Base-by-base conservation (phyloP, 1,140 invertebrate species). In the Formica exsecta region DNA sequence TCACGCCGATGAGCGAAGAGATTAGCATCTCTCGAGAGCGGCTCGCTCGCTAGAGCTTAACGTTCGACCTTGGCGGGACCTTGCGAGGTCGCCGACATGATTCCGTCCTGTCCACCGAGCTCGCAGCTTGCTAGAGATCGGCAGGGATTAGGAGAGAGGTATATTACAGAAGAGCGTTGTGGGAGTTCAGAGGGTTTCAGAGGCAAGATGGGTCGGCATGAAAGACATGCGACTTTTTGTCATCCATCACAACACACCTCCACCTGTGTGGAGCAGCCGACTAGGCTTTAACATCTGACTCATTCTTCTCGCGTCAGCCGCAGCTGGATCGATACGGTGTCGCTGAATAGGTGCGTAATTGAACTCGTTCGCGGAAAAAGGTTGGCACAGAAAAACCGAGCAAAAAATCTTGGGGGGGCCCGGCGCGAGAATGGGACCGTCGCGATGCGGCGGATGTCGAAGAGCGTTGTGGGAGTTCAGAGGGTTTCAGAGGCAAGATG, bases 11-110 rank as follows among this genome's bases (percentile, higher is more conserved):
- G 87, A 88, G 90, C 92, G 91, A 87, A 90, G 90, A 92, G 91
- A 93, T 92, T 91, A 93, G 91, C 93, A 93, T 91, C 92, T 91
- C 54, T 54, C 76, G 76, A 68, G 76, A 79, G 90, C 81, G 89
- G 64, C 81, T 91, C 86, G 91, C 57, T 32, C 59, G 38, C n/a
- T 38, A 85, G 91, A 91, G 93, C 94, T 95, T 93, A 95, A 94
- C 92, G 94, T 93, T 94, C 94, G 94, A 92, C 95, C 95, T 95
- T 95, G 94, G 93, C 79, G 92, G 91, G 94, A 91, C 94, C 94
- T 94, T 94, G 94, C 92, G 91, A 93, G 94, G 93, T 95, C 94
- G 91, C 93, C 93, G 94, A 95, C 95, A 93, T 94, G 93, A 93
- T 93, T 92, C 91, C 90, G 85, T 92, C 87, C 88, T 92, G 90